Evolutionary conservation across 2,888 invertebrate species (phyloP), one percentile per base, ranked within the genome.

Genomic region (Leptinotarsa haldemani): DNA sequence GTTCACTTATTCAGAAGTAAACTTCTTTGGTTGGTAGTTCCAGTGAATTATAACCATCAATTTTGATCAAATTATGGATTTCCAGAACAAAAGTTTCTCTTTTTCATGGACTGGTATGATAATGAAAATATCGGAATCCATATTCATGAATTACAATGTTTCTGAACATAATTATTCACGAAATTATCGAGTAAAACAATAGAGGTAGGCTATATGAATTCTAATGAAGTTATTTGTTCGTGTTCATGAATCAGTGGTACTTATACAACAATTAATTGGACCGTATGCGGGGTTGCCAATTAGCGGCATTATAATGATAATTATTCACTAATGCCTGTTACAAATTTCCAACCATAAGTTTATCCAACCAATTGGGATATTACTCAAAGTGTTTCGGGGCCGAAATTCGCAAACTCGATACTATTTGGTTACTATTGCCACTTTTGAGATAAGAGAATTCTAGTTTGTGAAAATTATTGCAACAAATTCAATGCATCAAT

Each of bases 271-370:
- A 61, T 61, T 61, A 61, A 61, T 61, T 30, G 25, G 13, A 61
- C n/a, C 25, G 25, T 61, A 61, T 30, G 61, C 16, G 61, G 7
- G 61, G 25, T 61, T 4, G n/a, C n/a, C 30, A 61, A 61, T 61
- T 30, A 61, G 1, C 25, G 5, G 25, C 30, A 30, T 61, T 30
- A 7, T 20, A 16, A 61, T 61, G 30, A 16, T 61, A n/a, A 61
- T 61, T 30, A 61, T 30, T 30, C 30, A 61, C 61, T 16, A 30
- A 61, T 16, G 61, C 61, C 16, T 2, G 9, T n/a, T 30, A 61
- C 61, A 9, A 61, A 61, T 61, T 61, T 15, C 61, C 9, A 30
- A 16, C 15, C 12, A 0, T 22, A 13, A 7, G 56, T 56, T 56
- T 9, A 56, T 20, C 56, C 56, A 56, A 25, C 16, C 16, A 61